Evolutionary conservation across 92 coral and sea anemone species (phyloP), one percentile per base, ranked within the genome.

Genomic region (Ricordea florida): DNA sequence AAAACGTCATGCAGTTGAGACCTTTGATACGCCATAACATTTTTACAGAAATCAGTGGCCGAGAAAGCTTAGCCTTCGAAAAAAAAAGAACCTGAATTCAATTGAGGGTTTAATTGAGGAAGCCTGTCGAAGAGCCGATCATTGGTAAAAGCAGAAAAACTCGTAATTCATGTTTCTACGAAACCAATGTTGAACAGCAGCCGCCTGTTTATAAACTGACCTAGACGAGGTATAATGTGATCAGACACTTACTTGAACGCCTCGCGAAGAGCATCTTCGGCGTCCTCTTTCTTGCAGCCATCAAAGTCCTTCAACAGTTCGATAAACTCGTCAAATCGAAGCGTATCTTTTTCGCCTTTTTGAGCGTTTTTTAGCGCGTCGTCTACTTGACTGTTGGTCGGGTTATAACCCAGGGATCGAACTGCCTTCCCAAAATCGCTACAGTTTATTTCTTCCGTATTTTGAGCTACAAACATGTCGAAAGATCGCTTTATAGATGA

Each of bases 191-290:
- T n/a, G n/a, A n/a, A n/a, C n/a, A n/a, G n/a, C n/a, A n/a, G n/a
- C n/a, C n/a, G n/a, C n/a, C n/a, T n/a, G n/a, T n/a, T n/a, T n/a
- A n/a, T n/a, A n/a, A n/a, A n/a, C n/a, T n/a, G n/a, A n/a, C n/a
- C n/a, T n/a, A n/a, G n/a, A n/a, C n/a, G n/a, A n/a, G n/a, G n/a
- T n/a, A n/a, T n/a, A n/a, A n/a, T n/a, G n/a, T n/a, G n/a, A n/a
- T n/a, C n/a, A n/a, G n/a, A 21, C n/a, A 63, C 90, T 84, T 47
- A 87, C 96, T 62, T 90, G 84, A 90, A 90, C 13, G 96, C 96
- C 23, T 82, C 76, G 21, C 96, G 82, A 6, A 90, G 79, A 20
- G 79, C 50, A 24, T 78, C 96, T 42, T 91, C 93, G 26, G 63
- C 63, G 4, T 77, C 83, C 27, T 78, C 76, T 26, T 82, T 75